Conservation (phyloP, 2,113 vertebrate species). For the Rhea americana region DNA sequence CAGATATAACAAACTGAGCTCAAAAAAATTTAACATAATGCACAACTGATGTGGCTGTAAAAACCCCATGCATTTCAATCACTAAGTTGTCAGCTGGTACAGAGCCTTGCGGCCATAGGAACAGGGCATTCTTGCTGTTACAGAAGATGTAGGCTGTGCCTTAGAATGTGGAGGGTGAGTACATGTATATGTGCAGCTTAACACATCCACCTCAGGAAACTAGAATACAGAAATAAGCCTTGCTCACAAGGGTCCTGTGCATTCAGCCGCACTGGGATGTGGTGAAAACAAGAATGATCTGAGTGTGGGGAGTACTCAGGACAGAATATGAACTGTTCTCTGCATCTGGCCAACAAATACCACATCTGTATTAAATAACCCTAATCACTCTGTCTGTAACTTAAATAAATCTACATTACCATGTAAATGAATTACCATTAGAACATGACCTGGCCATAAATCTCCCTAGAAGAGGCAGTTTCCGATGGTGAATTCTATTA, state of each 20-base stretch:
- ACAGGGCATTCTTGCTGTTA: not conserved
- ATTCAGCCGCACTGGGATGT: not conserved
- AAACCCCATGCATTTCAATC: not conserved
- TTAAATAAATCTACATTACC: conserved; percentile 2
- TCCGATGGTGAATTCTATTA: not conserved
- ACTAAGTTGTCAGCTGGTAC: not conserved
- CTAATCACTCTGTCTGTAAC: not conserved
- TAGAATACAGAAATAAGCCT: not conserved
- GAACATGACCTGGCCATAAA: not conserved
- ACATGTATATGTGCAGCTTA: not conserved
- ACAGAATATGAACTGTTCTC: not conserved
- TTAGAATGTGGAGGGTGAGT: not conserved
- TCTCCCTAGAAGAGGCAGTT: not conserved
- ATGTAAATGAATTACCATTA: conserved; percentile 11
- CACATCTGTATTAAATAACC: conserved; percentile 22
- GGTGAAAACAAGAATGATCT: not conserved
- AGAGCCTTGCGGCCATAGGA: not conserved
- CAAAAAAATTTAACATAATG: not conserved
- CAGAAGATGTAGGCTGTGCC: not conserved
- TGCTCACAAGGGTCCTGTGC: not conserved
- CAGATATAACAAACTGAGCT: not conserved
- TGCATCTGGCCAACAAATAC: not conserved
- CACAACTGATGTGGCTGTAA: not conserved
- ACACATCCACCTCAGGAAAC: not conserved
- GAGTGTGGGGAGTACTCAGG: not conserved